Conservation (phyloP, 2,113 vertebrate genomes). For the Hippocampus abdominalis region DNA sequence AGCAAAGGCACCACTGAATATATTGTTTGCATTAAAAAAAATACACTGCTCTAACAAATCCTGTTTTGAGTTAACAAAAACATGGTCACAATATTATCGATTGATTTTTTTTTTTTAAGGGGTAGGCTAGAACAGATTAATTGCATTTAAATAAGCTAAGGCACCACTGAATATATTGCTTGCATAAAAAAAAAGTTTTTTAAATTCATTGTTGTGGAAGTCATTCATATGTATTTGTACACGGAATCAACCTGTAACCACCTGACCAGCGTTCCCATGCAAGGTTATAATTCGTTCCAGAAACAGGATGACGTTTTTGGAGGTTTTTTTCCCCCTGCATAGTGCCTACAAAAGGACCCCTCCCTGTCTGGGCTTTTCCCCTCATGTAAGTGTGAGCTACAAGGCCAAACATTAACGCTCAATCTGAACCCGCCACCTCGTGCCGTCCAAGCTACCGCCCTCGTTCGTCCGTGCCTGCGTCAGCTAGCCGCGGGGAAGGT, state of each 20-base stretch:
- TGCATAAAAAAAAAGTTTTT: background rate
- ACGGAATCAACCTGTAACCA: constrained; percentile 18
- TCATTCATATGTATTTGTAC: background rate
- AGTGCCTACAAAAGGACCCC: constrained; percentile 53
- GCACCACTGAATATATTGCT: background rate
- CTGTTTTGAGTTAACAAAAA: no score
- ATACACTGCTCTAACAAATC: no score
- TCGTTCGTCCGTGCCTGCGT: constrained; percentile 26
- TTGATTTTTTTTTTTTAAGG: no score
- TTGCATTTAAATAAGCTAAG: background rate
- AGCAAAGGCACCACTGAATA: background rate
- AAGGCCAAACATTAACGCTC: constrained; percentile 56
- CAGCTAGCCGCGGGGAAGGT: constrained; percentile 13
- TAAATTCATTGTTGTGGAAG: background rate
- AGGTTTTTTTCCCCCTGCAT: constrained; percentile 39
- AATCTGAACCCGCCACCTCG: constrained; percentile 10
- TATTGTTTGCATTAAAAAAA: no score
- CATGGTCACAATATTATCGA: no score
- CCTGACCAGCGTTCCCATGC: background rate
- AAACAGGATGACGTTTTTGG: constrained; percentile 24
- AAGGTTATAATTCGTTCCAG: constrained; percentile 64
- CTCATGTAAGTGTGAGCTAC: constrained; percentile 45
- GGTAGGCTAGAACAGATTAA: no score
- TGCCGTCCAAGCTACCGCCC: constrained; percentile 14
- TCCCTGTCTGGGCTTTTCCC: constrained; percentile 63